phyloP scores from a whole-genome alignment of 1,140 invertebrate genomes.

The Trichoplusia ni region DNA sequence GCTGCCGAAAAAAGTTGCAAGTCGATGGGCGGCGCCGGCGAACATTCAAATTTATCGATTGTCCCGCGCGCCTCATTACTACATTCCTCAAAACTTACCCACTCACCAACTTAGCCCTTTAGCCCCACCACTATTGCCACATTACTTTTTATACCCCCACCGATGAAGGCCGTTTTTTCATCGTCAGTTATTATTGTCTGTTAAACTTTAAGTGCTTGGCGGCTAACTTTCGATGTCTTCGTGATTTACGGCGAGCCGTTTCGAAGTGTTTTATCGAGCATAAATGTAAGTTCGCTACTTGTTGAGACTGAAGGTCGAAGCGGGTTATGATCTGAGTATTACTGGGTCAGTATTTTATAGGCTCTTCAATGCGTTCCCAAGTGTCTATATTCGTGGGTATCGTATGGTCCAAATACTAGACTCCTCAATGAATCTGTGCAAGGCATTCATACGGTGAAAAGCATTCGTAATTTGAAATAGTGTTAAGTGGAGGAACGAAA shows the following conservation, averaged over 20 bases:
- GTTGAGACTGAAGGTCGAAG: conserved; percentile 76
- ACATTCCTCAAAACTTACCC: conserved; percentile 76
- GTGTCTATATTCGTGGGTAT: conserved; percentile 40
- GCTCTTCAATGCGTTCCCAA: conserved; percentile 18
- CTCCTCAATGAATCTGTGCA: conserved; percentile 9
- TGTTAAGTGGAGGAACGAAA: conserved; percentile 44
- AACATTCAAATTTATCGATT: conserved; percentile 82
- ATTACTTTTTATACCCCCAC: conserved; percentile 72
- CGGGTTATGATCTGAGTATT: conserved; percentile 49
- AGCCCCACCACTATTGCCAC: conserved; percentile 59
- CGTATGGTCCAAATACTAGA: conserved; percentile 35
- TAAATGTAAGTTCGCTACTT: conserved; percentile 78
- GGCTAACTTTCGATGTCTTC: conserved; percentile 78
- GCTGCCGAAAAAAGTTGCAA: conserved; percentile 79
- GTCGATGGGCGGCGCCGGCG: conserved; percentile 71
- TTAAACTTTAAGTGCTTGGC: conserved; percentile 80
- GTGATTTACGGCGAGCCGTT: conserved; percentile 77
- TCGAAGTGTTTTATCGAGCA: conserved; percentile 80
- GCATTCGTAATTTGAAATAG: conserved; percentile 30
- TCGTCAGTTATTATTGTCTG: conserved; percentile 78
- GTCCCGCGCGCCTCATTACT: conserved; percentile 73
- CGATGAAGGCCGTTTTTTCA: conserved; percentile 67
- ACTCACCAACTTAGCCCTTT: conserved; percentile 75
- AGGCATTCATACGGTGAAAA: conserved; percentile 14
- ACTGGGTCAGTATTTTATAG: conserved; percentile 67